Percentiles rank a stretch among this genome's conserved stretches.
Evolutionary conservation across 92 coral and sea anemone species (phyloP).

Genomic region (Epizoanthus ramosus): DNA sequence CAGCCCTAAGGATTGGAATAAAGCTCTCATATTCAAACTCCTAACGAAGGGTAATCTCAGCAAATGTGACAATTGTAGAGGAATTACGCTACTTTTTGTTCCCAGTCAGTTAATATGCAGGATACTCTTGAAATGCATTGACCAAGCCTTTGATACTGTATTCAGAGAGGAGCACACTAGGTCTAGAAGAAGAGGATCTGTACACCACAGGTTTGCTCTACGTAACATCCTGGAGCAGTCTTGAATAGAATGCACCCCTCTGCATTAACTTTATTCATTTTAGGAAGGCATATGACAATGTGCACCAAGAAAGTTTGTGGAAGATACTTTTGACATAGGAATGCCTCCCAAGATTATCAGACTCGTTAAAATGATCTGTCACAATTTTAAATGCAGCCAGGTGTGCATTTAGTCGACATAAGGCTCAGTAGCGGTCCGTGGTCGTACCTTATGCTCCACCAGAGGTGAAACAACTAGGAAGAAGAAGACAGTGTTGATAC

Average conservation of each 20-base stretch:
- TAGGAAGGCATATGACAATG: conserved; percentile 15
- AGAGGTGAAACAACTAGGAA: too few species aligned
- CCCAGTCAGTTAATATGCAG: neutral
- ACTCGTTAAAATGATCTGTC: neutral
- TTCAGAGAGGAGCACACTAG: conserved; percentile 23
- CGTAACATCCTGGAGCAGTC: conserved; percentile 44
- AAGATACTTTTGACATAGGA: conserved; percentile 35
- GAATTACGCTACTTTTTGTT: neutral
- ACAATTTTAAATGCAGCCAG: neutral
- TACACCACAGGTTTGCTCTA: conserved; percentile 29
- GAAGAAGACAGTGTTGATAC: too few species aligned
- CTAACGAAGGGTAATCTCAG: neutral
- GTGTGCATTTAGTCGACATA: conserved; percentile 44
- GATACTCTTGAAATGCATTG: neutral
- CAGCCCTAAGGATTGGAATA: conserved; percentile 8
- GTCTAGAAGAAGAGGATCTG: conserved; percentile 34
- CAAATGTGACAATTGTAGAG: conserved; percentile 20
- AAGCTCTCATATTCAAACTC: conserved; percentile 11
- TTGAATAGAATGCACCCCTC: conserved; percentile 29
- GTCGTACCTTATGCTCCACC: too few species aligned
- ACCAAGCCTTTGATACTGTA: conserved; percentile 11
- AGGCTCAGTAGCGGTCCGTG: too few species aligned
- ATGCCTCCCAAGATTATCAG: conserved; percentile 29
- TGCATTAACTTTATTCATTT: conserved; percentile 28
- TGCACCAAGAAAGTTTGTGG: conserved; percentile 20